These are phyloP conservation scores for Pelodytes ibericus DNA, from an alignment of 2,797 vertebrate genomes.

Conservation along the genomic window DNA sequence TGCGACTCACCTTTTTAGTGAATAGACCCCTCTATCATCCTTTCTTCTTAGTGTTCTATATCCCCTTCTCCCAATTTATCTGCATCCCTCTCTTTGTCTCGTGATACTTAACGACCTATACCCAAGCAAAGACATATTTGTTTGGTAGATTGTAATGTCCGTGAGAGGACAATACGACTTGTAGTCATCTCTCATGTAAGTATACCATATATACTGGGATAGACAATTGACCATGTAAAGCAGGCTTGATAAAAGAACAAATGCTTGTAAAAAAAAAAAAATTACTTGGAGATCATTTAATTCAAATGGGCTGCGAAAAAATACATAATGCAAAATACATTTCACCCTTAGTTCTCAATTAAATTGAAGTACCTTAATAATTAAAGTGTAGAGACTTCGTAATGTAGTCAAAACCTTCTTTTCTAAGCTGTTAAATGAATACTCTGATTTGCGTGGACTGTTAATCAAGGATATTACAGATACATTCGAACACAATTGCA, in stretches of 20 bases:
- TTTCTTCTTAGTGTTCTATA: no score
- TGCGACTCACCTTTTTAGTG: no score
- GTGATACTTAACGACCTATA: no score
- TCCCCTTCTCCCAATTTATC: no score
- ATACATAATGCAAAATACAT: constrained; percentile 24
- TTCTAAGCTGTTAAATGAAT: not conserved
- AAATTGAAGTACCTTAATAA: constrained; percentile 50
- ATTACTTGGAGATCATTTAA: constrained; percentile 12
- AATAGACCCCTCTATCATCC: no score
- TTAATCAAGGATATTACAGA: constrained; percentile 80
- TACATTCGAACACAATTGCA: constrained; percentile 67
- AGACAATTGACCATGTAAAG: not conserved
- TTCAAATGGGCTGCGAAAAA: constrained; percentile 4
- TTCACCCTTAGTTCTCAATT: constrained; percentile 30
- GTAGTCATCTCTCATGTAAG: no score
- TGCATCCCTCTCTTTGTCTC: no score
- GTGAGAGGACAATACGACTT: no score
- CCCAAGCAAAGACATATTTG: no score
- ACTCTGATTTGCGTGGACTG: constrained; percentile 58
- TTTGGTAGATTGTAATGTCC: no score
- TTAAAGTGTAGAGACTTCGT: constrained; percentile 38
- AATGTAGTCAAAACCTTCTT: constrained; percentile 43
- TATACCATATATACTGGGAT: not conserved
- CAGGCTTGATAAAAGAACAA: not conserved
- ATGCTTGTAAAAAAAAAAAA: not conserved